Base-by-base conservation (phyloP, 2,113 vertebrate species). In the Phylloscopus trochilus region DNA sequence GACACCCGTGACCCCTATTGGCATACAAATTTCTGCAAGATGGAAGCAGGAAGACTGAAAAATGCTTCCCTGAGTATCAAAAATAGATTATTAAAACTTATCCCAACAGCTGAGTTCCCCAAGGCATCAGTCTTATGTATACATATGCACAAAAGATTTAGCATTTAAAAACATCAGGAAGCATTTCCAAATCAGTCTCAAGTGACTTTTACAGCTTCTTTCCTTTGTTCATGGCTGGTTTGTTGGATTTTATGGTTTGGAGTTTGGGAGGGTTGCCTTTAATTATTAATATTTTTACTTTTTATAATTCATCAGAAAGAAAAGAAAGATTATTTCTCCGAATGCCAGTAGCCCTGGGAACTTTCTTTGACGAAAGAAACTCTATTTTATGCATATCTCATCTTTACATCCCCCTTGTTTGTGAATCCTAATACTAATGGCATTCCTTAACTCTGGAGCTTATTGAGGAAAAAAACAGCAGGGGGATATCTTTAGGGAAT, bases 111-210 rank as follows among this genome's bases (percentile, higher is more conserved):
- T 87, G 93, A 95, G 62, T 60, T 96, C 94, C 94, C 92, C 24
- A 90, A 84, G 88, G 93, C 49, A 94, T 75, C 62, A 49, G 11
- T 79, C 53, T 72, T 94, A 87, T n/a, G 52, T 90, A 92, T 62
- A 94, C 66, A 87, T 67, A 94, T 72, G 73, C 62, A 92, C 83
- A 96, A 55, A 92, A 73, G 62, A 44, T 63, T 96, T 95, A 85
- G 73, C 56, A 79, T 76, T 95, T 95, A 87, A 95, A 92, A 94
- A 93, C 87, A 95, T 52, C 93, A 95, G 77, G 85, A 94, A 96
- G 22, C 17, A 41, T 66, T 95, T 94, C 85, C 37, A 92, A 92
- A 89, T 92, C 80, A 62, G 26, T 93, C 88, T 62, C 73, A 37
- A 89, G 39, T 58, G 79, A 64, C 37, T 92, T n/a, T 78, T 82